phyloP scores from a whole-genome alignment of 2,888 invertebrate genomes.

The Argyra leucocephala region DNA sequence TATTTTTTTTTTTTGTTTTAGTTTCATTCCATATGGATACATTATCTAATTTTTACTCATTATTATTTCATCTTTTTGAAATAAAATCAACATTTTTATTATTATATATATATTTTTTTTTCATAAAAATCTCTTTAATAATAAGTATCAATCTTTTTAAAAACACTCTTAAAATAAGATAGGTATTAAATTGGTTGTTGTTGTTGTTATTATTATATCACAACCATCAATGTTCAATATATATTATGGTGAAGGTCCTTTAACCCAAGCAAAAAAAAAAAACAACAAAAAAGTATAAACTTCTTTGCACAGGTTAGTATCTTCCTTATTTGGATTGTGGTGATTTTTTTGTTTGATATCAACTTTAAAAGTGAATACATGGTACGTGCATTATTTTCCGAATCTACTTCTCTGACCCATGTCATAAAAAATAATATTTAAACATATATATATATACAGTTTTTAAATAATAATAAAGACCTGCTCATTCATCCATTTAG shows the following conservation, averaged over 20 bases:
- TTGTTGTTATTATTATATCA: too few species aligned
- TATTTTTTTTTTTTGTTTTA: too few species aligned
- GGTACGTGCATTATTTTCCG: neutral
- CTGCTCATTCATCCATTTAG: neutral
- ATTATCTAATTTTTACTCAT: neutral
- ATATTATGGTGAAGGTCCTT: too few species aligned
- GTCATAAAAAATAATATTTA: conserved; percentile 1
- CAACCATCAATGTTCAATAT: too few species aligned
- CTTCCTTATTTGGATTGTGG: too few species aligned
- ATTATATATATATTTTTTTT: neutral
- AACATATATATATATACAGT: neutral
- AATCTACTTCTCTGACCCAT: neutral
- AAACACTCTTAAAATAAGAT: neutral
- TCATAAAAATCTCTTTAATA: neutral
- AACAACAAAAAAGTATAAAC: too few species aligned
- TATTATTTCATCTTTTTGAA: neutral
- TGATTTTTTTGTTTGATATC: too few species aligned
- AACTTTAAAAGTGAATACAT: neutral
- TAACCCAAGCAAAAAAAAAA: too few species aligned
- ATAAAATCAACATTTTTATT: neutral
- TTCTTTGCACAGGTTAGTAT: too few species aligned
- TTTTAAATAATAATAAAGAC: too few species aligned
- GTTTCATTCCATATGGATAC: neutral
- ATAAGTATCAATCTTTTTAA: neutral
- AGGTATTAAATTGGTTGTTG: too few species aligned